Base-by-base conservation (phyloP, 2,797 vertebrate species). In the Pangasius djambal region DNA sequence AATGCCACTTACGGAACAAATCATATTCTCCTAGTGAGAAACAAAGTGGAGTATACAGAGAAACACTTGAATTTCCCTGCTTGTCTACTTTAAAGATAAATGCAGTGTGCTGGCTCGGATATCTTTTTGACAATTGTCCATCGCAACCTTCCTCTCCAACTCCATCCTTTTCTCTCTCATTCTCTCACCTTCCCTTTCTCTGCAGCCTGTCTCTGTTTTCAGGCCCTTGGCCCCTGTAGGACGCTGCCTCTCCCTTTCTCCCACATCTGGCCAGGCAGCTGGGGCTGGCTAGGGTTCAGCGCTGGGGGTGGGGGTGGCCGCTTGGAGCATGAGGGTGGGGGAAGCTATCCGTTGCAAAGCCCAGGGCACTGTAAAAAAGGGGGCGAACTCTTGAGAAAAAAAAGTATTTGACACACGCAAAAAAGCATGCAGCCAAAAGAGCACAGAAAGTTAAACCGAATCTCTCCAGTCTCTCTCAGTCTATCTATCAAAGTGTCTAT, bases 181-280 rank as follows among this genome's bases (percentile, higher is more conserved):
- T 87, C 84, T 86, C 61, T 89, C 87, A 75, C 79, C 85, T 86
- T 89, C 86, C 55, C 82, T 63, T 72, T 92, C 89, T 86, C 88
- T 84, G 55, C 81, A 92, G 90, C 88, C 90, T 86, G 95, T 96
- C 96, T 97, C 95, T 95, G 96, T 97, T 98, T 85, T 97, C 96
- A 97, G 95, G 96, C 96, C 91, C 89, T 96, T 96, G 95, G 97
- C 97, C 97, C 97, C 97, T 96, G 96, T 96, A 97, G 97, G 97
- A 97, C 97, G 96, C 97, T 97, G 95, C 95, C 96, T 96, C 95
- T 95, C 95, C 94, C 92, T 89, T 91, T 89, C 96, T 96, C 95
- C 95, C 97, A 97, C 96, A 99, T 98, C 97, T 99, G 98, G 98
- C 96, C 96, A 98, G 97, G 97, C 98, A 99, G 98, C 98, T 99